Percentiles rank a stretch among this genome's conserved stretches.
Evolutionary conservation across 1,140 invertebrate genomes (phyloP).

Genomic region (Cydia splendana): DNA sequence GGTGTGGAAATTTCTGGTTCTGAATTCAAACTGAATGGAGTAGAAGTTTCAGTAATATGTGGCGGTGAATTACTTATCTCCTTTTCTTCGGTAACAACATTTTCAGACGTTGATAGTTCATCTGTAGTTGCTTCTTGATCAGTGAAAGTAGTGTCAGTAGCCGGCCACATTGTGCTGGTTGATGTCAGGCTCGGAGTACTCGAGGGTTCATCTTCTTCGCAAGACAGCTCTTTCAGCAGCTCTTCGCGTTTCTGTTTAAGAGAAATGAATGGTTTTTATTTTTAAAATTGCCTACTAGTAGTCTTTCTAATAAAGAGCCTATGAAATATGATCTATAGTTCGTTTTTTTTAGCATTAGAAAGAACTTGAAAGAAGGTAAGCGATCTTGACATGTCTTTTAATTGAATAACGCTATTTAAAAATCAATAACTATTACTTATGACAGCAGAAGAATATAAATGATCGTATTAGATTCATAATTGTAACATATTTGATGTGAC

Average conservation of each 20-base stretch:
- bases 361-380: no score
- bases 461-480: no score
- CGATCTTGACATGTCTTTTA: no score
- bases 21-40: constrained; percentile 36
- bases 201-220: constrained; percentile 66
- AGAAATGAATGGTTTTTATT: constrained; percentile 12
- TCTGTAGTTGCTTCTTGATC: constrained; percentile 59
- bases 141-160: constrained; percentile 50
- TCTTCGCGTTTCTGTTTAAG: constrained; percentile 74
- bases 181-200: constrained; percentile 39
- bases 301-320: no score
- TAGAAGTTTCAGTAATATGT: constrained; percentile 22
- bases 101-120: constrained; percentile 49
- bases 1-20: constrained; percentile 37
- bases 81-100: constrained; percentile 38
- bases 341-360: no score
- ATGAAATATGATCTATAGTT: no score
- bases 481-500: no score
- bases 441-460: no score
- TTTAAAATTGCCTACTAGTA: constrained; percentile 5
- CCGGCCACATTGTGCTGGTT: constrained; percentile 46
- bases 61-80: neutral
- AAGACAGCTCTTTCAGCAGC: constrained; percentile 70
- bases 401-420: no score
- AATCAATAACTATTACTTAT: no score